A percentile compares a stretch with the other conserved stretches of the same genome.
Conservation (phyloP, 2,888 invertebrate species). For the Drosophila diplacantha region DNA sequence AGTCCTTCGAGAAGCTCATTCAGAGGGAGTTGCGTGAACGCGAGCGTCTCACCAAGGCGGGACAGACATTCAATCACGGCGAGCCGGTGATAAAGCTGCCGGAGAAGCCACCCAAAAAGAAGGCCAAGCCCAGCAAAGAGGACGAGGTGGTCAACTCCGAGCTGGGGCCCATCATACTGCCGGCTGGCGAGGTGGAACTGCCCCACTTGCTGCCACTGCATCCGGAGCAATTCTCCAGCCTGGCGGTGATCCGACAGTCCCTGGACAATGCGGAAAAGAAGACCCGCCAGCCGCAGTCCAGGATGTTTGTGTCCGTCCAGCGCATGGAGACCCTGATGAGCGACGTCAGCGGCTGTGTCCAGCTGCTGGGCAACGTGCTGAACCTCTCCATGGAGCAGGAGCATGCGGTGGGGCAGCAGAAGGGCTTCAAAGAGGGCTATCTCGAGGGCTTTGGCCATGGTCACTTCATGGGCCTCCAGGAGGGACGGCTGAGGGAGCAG, state of each 20-base stretch:
- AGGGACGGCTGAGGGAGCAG: slow-evolving; percentile 30
- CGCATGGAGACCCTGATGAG: slow-evolving; percentile 28
- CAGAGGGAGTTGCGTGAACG: slow-evolving; percentile 39
- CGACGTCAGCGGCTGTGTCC: slow-evolving; percentile 46
- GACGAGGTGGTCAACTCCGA: slow-evolving; percentile 24
- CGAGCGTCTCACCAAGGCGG: slow-evolving; percentile 36
- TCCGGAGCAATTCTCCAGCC: slow-evolving; percentile 46
- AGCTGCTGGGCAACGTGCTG: slow-evolving; percentile 50
- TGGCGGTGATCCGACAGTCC: slow-evolving; percentile 46
- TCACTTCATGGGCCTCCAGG: slow-evolving; percentile 57
- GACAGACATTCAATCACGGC: slow-evolving; percentile 19
- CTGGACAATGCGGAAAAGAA: slow-evolving; percentile 36
- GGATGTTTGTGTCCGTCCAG: slow-evolving; percentile 21
- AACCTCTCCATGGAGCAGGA: slow-evolving; percentile 60
- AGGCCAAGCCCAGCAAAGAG: too few species aligned
- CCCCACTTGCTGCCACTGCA: slow-evolving; percentile 49
- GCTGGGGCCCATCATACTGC: slow-evolving; percentile 44
- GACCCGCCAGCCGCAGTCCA: slow-evolving; percentile 7
- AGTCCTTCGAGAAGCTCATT: slow-evolving; percentile 36
- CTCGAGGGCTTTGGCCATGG: slow-evolving; percentile 56
- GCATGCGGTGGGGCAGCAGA: slow-evolving; percentile 46
- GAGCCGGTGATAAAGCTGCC: slow-evolving; percentile 27
- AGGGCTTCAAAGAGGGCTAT: slow-evolving; percentile 54
- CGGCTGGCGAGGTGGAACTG: slow-evolving; percentile 21
- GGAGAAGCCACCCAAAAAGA: background rate